Base-by-base conservation (phyloP, 2,797 vertebrate genomes). In the Cryptoblepharus egeriae region DNA sequence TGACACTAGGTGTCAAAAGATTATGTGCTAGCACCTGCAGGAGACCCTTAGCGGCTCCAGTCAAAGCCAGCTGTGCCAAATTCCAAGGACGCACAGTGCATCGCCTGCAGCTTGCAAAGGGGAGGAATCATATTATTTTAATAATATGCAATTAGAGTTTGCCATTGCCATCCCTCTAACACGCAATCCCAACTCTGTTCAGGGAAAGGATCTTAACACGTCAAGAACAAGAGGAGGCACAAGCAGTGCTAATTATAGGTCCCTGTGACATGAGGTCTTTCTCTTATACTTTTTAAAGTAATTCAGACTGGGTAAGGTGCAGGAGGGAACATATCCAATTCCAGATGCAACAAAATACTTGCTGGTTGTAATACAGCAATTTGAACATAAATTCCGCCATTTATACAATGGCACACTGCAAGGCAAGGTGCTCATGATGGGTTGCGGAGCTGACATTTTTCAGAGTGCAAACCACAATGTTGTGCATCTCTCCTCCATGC, bases 1-100 rank as follows among this genome's bases (percentile, higher is more conserved):
- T 88, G 92, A 93, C 93, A 93, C 91, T 89, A 91, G 92, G 90
- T 92, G 92, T 93, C 93, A 93, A 92, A 93, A 92, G 93, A 94
- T 88, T 93, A 92, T 88, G 55, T 94, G 91, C 91, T 90, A 91
- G 90, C 93, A 93, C 93, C 93, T 94, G 93, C 91, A 92, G 88
- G 93, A 91, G 87, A 93, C 90, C 91, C 93, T 93, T 91, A 87
- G 35, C 18, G 84, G 85, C 87, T 93, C 90, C 90, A 92, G 90
- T 92, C 42, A 84, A 26, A 87, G 87, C 85, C 93, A 94, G 93
- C 93, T 94, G 93, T 89, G 84, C 42, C 0, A 85, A 82, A 1
- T 89, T 64, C 4, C 78, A 4, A 88, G 92, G 91, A 91, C 87
- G 89, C 67, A 87, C 70, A 1, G 11, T 45, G 0, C 8, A 6